Evolutionary conservation across 2,888 invertebrate genomes (phyloP), one percentile per base, ranked within the genome.

Genomic region (Agrochola circellaris): DNA sequence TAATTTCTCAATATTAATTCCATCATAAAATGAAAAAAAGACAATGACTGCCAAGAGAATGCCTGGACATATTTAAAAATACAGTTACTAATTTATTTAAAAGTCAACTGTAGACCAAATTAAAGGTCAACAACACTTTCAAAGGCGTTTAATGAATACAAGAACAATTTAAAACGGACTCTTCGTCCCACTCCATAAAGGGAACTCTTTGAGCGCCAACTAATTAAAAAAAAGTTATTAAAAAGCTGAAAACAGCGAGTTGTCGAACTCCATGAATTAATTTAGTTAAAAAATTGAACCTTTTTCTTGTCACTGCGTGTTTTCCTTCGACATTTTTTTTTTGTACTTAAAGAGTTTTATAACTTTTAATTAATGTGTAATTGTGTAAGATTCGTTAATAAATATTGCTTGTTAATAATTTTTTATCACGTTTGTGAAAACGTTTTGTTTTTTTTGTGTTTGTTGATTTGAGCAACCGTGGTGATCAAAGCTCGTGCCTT

Each of bases 221-320:
- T 90, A 91, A 91, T 91, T 90, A 88, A 90, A 86, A 90, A 87
- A 90, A 91, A 89, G 89, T 90, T 89, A 90, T 89, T 90, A 89
- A 92, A 90, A 89, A 87, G 71, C 85, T 79, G 73, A 90, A 88
- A 88, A 89, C 83, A 88, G 78, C 73, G 61, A 84, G 84, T 88
- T 84, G 75, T 89, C 91, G 88, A 92, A 91, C 90, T 91, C 91
- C 83, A 93, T 93, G 92, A 94, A 94, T 95, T 94, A 94, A 94
- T 95, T 93, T 91, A 78, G 87, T 90, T 89, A 87, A 82, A 89
- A 91, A 92, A 89, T 90, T 86, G 81, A 89, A 90, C 83, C 86
- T 89, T 89, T 89, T 87, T 80, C 77, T 82, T 90, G 89, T 90
- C 89, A 88, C 83, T 84, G 83, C 73, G 90, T 68, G 87, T 93